These are phyloP conservation scores for Oegoconia quadripuncta DNA, from an alignment of 2,888 invertebrate genomes.

Conservation along the genomic window DNA sequence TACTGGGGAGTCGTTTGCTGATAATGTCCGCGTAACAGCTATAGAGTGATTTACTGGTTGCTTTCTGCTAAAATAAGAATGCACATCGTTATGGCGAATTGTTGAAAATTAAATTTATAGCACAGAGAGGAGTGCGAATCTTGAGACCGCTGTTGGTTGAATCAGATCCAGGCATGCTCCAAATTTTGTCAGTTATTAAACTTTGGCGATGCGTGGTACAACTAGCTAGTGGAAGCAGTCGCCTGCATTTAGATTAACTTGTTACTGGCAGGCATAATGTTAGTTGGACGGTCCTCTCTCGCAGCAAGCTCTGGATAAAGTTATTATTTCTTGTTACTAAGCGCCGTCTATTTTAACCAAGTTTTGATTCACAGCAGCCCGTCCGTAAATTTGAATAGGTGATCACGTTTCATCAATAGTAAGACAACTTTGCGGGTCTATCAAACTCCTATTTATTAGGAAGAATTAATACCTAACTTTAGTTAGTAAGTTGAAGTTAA, in stretches of 20 bases:
- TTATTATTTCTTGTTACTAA: conserved; percentile 76
- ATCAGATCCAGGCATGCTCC: conserved; percentile 55
- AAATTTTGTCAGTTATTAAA: conserved; percentile 70
- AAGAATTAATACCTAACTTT: conserved; percentile 35
- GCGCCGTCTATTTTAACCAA: conserved; percentile 68
- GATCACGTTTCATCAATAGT: conserved; percentile 70
- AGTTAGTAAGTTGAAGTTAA: too few relatives aligned
- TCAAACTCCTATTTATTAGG: conserved; percentile 57
- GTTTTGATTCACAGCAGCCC: conserved; percentile 67
- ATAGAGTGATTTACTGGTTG: conserved; percentile 58
- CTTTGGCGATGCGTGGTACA: conserved; percentile 65
- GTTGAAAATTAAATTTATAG: background rate
- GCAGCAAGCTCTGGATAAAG: conserved; percentile 70
- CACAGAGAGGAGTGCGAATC: conserved; percentile 18
- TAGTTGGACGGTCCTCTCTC: conserved; percentile 71
- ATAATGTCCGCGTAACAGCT: conserved; percentile 64
- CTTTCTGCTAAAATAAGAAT: conserved; percentile 45
- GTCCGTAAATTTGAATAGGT: conserved; percentile 70
- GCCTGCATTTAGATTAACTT: conserved; percentile 77
- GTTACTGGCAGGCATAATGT: conserved; percentile 77
- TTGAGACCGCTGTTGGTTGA: conserved; percentile 31
- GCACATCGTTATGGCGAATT: conserved; percentile 16
- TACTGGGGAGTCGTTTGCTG: conserved; percentile 57
- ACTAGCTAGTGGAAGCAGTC: conserved; percentile 61
- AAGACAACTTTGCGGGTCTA: conserved; percentile 58